Base-by-base conservation (phyloP, 2,888 invertebrate species). In the Eurytoma californica region DNA sequence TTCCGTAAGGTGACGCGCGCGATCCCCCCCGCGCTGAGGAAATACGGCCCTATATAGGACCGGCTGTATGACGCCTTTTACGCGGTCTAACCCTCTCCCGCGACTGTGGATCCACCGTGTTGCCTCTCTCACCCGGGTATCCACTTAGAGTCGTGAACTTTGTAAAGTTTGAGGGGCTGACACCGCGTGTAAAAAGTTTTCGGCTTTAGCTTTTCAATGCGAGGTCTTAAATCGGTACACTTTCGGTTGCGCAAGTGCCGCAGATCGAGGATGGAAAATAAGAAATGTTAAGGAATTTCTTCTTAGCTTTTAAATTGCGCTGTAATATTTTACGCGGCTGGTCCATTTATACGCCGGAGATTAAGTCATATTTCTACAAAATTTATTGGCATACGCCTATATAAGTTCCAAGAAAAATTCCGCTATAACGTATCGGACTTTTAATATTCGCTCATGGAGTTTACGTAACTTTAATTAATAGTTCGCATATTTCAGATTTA, bases 101-200 rank as follows among this genome's bases (percentile, higher is more conserved):
- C 55, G n/a, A n/a, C n/a, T n/a, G n/a, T n/a, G 20, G n/a, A 47
- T 24, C 47, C 39, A 24, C 24, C 24, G 24, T 24, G 14, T 14
- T 30, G 30, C 18, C 57, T 61, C 60, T 14, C 60, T 51, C 28
- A 1, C 14, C 14, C 75, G 20, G 28, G 16, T 53, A 20, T 30
- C 55, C 51, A 4, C 72, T 65, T 58, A 51, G 20, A 63, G 9
- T 53, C 61, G 51, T 55, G 55, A 61, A 61, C 75, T 75, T 49
- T 80, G 73, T 77, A 73, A 80, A 77, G 28, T 63, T 77, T 72
- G 65, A 14, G 70, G 66, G 72, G 72, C 61, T 72, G 70, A 7
- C 39, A 9, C 1, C 53, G 53, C 24, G 55, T 76, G 72, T 76
- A 61, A 72, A 80, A 80, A 79, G 70, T 72, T 79, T 77, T 49